These are phyloP conservation scores for Aratinga solstitialis DNA, from an alignment of 2,797 vertebrate species.

Conservation along the genomic window DNA sequence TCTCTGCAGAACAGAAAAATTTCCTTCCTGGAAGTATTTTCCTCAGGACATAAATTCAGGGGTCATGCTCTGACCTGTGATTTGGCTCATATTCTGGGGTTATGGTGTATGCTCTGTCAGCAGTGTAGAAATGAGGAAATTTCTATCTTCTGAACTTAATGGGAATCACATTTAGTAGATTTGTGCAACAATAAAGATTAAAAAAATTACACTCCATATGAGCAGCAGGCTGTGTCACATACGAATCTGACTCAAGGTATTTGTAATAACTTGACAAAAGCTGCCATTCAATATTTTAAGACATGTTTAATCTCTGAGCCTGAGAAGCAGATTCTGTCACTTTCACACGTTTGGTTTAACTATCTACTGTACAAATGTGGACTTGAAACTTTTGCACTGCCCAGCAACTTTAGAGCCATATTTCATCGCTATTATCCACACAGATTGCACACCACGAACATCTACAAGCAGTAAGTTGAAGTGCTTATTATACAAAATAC, in stretches of 20 bases:
- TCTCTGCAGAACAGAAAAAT: background rate
- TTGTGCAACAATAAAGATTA: background rate
- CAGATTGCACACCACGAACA: background rate
- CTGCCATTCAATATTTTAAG: background rate
- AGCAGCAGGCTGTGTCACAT: background rate
- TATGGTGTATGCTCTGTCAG: background rate
- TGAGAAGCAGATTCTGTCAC: background rate
- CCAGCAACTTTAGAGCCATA: background rate
- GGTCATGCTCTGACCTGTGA: background rate
- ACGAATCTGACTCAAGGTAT: background rate
- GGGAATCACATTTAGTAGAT: background rate
- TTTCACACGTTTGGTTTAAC: background rate
- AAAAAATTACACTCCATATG: background rate
- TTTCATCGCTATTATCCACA: background rate
- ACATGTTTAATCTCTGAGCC: conserved; percentile 9
- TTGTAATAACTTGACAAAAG: conserved; percentile 9
- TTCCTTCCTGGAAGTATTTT: background rate
- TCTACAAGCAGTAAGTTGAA: background rate
- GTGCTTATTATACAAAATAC: conserved; percentile 2
- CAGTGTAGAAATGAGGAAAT: background rate
- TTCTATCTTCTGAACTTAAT: background rate
- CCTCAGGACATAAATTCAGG: background rate
- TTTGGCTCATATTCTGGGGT: background rate
- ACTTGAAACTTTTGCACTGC: background rate
- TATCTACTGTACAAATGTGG: background rate